Evolutionary conservation across 64 coral and sea anemone species (phyloP), one percentile per base, ranked within the genome.

Genomic region (Montipora cactus): DNA sequence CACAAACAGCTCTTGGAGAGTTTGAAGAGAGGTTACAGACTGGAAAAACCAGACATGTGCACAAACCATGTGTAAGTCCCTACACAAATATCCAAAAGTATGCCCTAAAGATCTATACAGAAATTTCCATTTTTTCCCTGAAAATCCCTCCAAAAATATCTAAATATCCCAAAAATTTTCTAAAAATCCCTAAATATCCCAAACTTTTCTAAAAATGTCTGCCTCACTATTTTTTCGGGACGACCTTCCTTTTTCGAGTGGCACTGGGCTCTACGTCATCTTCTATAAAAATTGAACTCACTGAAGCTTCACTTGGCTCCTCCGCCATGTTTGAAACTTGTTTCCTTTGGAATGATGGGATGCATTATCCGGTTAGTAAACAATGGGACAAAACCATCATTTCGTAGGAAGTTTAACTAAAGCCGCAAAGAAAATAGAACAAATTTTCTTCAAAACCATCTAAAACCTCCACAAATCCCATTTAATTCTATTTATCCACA

Each of bases 251-350:
- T 88, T 88, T 20, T 76, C 47, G 86, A 75, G 86, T 88, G 18
- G 53, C 45, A 51, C 71, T 53, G 85, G 68, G 71, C 85, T 88
- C 82, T 44, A 68, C 82, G 82, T 7, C 85, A 88, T 88, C 85
- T 88, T 88, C 70, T 52, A 88, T 55, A 75, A 48, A 88, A 75
- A 88, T 88, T 74, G 85, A 86, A 86, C 82, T 86, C 59, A 86
- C 59, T 75, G 37, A 37, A 37, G 37, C 37, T 37, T 37, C 37
- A 37, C 37, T 37, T 37, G 37, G 37, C 37, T 37, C 45, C 69
- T 75, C 46, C 85, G 85, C 85, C 69, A 75, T 88, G 44, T 88
- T 88, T 75, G 37, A 88, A 53, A 75, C 85, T 88, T 88, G 14
- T 50, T 75, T 88, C 69, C 68, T 50, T 88, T 88, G 68, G 68